These are phyloP conservation scores for Orchesella cincta DNA, from an alignment of 1,140 invertebrate genomes.

Conservation along the genomic window DNA sequence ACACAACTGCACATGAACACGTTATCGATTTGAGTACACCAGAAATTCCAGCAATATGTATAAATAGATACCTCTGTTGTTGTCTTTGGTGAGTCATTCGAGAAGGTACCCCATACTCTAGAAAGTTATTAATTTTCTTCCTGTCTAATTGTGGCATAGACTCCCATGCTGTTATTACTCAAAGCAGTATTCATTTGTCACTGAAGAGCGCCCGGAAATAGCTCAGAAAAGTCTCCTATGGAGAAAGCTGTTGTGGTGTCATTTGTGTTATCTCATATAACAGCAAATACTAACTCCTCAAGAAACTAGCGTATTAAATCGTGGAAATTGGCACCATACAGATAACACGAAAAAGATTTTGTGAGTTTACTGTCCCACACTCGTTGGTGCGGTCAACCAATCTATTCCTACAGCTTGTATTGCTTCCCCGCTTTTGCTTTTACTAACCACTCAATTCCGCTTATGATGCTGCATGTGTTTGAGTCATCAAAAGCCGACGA, in stretches of 20 bases:
- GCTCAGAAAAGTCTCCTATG: not conserved
- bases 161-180: not conserved
- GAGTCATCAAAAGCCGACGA: not conserved
- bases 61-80: not conserved
- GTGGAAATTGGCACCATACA: not conserved
- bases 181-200: not conserved
- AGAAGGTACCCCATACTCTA: not conserved
- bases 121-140: not conserved
- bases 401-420: no score
- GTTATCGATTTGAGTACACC: not conserved
- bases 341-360: not conserved
- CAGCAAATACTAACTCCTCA: not conserved
- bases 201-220: no score
- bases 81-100: no score
- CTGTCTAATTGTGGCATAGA: no score
- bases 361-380: not conserved
- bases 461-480: not conserved
- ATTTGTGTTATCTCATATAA: not conserved
- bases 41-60: not conserved
- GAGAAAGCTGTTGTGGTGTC: not conserved
- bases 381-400: not conserved
- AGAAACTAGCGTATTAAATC: not conserved
- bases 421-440: not conserved
- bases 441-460: not conserved
- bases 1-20: not conserved